Evolutionary conservation across 2,797 vertebrate genomes (phyloP).

Genomic region (Cyclura pinguis): DNA sequence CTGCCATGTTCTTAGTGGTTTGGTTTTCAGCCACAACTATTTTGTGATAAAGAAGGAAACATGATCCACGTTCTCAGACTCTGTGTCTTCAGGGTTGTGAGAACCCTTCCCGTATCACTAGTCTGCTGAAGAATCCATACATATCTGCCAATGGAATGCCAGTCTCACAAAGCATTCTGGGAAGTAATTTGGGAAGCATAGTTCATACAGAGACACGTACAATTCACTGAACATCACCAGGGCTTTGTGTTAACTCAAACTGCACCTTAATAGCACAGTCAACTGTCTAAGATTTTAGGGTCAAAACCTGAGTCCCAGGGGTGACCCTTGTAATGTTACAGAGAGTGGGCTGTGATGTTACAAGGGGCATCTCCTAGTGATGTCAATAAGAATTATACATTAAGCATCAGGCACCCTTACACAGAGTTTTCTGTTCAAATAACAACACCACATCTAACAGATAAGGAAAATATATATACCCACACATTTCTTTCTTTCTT

Average conservation of each 20-base stretch:
- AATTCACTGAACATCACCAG: neutral
- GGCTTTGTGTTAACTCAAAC: neutral
- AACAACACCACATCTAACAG: too few species aligned
- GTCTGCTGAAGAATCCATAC: neutral
- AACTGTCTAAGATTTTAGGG: too few species aligned
- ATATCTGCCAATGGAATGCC: neutral
- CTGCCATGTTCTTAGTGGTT: neutral
- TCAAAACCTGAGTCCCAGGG: too few species aligned
- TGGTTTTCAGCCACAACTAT: neutral
- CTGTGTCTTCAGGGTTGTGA: neutral
- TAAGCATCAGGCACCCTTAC: too few species aligned
- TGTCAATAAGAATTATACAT: too few species aligned
- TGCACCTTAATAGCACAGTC: too few species aligned
- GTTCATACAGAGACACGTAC: neutral
- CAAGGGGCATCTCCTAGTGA: too few species aligned
- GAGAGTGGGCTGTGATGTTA: too few species aligned
- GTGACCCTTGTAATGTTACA: too few species aligned
- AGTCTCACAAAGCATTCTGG: neutral
- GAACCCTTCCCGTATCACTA: neutral
- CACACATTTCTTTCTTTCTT: too few species aligned
- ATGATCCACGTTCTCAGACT: neutral
- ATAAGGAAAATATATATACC: too few species aligned
- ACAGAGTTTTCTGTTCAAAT: too few species aligned
- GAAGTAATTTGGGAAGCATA: neutral
- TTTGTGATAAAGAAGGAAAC: neutral